Conservation (phyloP, 1,140 invertebrate genomes). For the Solenopsis invicta region DNA sequence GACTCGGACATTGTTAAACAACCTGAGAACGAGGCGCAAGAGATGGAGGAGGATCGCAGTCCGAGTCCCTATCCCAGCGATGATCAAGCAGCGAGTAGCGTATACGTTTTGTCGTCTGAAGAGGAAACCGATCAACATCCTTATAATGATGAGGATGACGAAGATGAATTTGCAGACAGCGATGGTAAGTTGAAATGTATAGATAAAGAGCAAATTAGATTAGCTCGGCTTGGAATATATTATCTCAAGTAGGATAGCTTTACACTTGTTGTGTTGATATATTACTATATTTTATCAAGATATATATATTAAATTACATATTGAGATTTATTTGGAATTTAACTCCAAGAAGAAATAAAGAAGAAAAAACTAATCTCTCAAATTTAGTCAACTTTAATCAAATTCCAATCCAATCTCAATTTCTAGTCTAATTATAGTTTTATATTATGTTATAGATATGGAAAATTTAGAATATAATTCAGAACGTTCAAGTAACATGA, state of each 20-base stretch:
- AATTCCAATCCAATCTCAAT: no score
- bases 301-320: no score
- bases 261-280: neutral
- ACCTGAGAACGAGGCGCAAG: conserved; percentile 44
- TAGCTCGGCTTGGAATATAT: neutral
- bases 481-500: conserved; percentile 19
- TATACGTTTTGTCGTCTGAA: conserved; percentile 79
- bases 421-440: neutral
- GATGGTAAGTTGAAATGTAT: conserved; percentile 65
- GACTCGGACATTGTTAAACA: conserved; percentile 71
- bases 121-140: conserved; percentile 68
- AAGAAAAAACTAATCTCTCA: no score
- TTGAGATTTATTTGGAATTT: no score
- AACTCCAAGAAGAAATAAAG: no score
- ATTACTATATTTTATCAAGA: conserved; percentile 24
- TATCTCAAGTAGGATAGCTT: neutral
- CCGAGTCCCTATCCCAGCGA: conserved; percentile 69
- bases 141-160: conserved; percentile 75
- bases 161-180: conserved; percentile 71
- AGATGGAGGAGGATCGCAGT: conserved; percentile 51
- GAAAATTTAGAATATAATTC: conserved; percentile 63
- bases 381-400: no score
- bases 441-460: conserved; percentile 61
- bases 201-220: neutral
- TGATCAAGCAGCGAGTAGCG: conserved; percentile 78